Evolutionary conservation across 2,113 vertebrate genomes (phyloP).

Genomic region (Ochotona curzoniae): DNA sequence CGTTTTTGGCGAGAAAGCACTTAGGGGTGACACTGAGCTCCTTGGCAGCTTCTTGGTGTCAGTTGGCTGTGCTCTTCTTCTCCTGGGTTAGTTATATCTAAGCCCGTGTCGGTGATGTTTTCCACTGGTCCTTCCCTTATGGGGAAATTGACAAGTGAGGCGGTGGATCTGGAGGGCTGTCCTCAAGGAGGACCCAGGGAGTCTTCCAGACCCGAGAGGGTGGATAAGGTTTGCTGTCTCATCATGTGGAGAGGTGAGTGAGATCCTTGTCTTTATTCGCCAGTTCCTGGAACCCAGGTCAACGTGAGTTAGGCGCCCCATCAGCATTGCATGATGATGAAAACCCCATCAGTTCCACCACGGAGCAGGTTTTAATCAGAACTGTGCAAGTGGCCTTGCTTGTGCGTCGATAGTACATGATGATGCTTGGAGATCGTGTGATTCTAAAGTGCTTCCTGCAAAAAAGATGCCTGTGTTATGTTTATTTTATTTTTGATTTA

Average conservation of each 20-base stretch:
- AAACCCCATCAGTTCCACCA: neutral
- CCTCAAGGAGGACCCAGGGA: neutral
- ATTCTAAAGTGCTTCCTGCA: constrained; percentile 1
- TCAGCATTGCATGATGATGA: constrained; percentile 2
- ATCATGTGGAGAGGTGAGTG: neutral
- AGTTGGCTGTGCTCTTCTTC: neutral
- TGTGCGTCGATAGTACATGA: neutral
- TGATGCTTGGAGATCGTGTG: neutral
- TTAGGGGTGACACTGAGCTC: neutral
- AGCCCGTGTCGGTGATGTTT: neutral
- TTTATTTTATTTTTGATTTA: constrained; percentile 40
- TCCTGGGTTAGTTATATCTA: neutral
- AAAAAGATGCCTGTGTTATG: neutral
- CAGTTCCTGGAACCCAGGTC: neutral
- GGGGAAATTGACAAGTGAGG: neutral
- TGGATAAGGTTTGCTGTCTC: neutral
- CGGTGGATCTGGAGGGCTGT: neutral
- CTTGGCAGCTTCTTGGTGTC: neutral
- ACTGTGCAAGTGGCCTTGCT: neutral
- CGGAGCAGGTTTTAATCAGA: constrained; percentile 19
- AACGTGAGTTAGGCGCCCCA: neutral
- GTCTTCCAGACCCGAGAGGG: neutral
- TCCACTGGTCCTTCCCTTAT: neutral
- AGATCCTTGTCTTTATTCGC: constrained; percentile 14
- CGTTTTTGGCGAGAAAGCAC: neutral